phyloP scores from a whole-genome alignment of 2,888 invertebrate genomes.

The Lochmaea capreae region DNA sequence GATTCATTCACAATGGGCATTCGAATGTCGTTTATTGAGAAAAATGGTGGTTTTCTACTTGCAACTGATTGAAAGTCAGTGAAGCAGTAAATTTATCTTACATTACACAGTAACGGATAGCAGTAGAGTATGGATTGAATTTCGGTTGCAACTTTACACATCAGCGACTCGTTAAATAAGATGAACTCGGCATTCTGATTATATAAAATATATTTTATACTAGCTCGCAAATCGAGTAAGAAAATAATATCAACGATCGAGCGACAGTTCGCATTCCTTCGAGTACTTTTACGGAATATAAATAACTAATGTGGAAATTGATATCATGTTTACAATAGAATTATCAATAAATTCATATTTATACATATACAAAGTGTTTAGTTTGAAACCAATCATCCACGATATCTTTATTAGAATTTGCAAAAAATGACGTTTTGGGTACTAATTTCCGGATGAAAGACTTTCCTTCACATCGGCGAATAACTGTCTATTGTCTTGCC shows the following conservation, averaged over 20 bases:
- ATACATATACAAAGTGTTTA: no score
- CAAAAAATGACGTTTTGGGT: no score
- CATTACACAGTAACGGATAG: constrained; percentile 65
- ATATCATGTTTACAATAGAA: constrained; percentile 17
- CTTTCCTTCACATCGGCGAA: no score
- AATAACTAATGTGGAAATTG: constrained; percentile 21
- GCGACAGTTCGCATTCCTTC: constrained; percentile 33
- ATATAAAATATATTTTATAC: constrained; percentile 22
- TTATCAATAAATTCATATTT: constrained; percentile 9
- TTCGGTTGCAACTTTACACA: constrained; percentile 63
- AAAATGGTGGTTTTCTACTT: constrained; percentile 62
- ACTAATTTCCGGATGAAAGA: no score
- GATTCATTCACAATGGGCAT: constrained; percentile 15
- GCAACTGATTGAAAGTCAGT: constrained; percentile 61
- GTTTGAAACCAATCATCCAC: no score
- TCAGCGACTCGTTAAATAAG: constrained; percentile 59
- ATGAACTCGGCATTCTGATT: constrained; percentile 47
- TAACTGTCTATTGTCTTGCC: no score
- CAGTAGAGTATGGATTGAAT: constrained; percentile 61
- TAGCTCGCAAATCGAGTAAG: constrained; percentile 35
- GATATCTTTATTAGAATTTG: no score
- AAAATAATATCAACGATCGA: constrained; percentile 34
- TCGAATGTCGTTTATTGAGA: constrained; percentile 44
- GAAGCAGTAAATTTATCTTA: constrained; percentile 66
- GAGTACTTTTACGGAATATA: constrained; percentile 31